Conservation (phyloP, 2,113 vertebrate genomes). For the Zingel zingel region DNA sequence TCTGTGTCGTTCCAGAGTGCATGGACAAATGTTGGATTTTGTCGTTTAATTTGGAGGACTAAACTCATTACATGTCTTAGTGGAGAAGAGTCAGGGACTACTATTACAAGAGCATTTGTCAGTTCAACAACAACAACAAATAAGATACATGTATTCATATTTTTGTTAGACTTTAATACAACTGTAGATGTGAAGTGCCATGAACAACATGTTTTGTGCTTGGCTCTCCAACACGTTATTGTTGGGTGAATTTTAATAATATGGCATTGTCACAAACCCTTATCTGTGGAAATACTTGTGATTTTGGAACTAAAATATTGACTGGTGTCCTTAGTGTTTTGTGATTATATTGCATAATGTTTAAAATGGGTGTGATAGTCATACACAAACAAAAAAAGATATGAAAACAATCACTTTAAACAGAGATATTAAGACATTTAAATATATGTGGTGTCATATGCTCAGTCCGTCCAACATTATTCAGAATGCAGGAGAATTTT, state of each 20-base stretch:
- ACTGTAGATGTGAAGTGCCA: not conserved
- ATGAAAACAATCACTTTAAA: not conserved
- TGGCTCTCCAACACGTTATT: not conserved
- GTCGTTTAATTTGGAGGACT: not conserved
- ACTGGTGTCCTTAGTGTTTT: not conserved
- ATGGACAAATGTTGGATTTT: not conserved
- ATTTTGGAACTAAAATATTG: not conserved
- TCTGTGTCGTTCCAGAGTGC: not conserved
- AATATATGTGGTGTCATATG: not conserved
- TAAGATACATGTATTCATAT: not conserved
- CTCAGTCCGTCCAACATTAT: not conserved
- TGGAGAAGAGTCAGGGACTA: not conserved
- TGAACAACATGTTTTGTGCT: not conserved
- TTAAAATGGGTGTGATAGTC: not conserved
- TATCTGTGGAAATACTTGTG: conserved; percentile 1
- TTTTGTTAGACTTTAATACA: not conserved
- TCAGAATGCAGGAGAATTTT: not conserved
- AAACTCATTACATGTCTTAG: not conserved
- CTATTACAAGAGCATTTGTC: not conserved
- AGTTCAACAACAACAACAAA: not conserved
- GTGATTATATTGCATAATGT: not conserved
- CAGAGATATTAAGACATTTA: not conserved
- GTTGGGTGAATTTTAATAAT: not conserved
- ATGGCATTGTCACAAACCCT: not conserved
- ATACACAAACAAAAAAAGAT: not conserved